Percentiles rank a stretch among this genome's conserved stretches.
Conservation (phyloP, 2,888 invertebrate species). For the Torymus auratus region DNA sequence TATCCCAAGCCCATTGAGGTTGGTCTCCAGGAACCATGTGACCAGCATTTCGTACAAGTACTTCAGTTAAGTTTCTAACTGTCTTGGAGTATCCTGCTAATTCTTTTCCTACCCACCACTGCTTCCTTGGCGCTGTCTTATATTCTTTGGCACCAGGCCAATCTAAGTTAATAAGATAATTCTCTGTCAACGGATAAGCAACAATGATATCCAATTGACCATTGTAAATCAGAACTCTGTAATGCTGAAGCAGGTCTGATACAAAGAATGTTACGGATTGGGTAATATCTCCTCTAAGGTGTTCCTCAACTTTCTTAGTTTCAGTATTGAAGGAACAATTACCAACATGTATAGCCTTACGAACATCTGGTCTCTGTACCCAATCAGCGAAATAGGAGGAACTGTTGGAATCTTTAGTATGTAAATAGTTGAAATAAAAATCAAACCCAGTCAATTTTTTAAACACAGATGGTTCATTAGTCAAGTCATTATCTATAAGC, state of each 20-base stretch:
- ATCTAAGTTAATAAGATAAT: conserved; percentile 82
- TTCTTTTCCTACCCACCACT: conserved; percentile 75
- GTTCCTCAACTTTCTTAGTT: conserved; percentile 81
- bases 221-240: conserved; percentile 88
- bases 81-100: conserved; percentile 65
- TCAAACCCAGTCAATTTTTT: conserved; percentile 86
- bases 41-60: conserved; percentile 77
- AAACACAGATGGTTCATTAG: conserved; percentile 80
- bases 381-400: conserved; percentile 80
- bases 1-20: conserved; percentile 77
- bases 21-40: conserved; percentile 70
- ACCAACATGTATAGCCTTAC: conserved; percentile 91
- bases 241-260: conserved; percentile 82
- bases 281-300: conserved; percentile 88
- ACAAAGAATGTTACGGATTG: conserved; percentile 87
- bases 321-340: conserved; percentile 84
- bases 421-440: conserved; percentile 86
- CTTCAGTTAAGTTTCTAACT: conserved; percentile 74
- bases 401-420: conserved; percentile 79
- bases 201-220: conserved; percentile 95
- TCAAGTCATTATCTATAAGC: conserved; percentile 84
- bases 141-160: conserved; percentile 77
- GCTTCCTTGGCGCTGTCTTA: conserved; percentile 70
- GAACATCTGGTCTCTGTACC: conserved; percentile 81
- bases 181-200: conserved; percentile 90